phyloP scores from a whole-genome alignment of 2,113 vertebrate genomes.

The Melospiza georgiana region DNA sequence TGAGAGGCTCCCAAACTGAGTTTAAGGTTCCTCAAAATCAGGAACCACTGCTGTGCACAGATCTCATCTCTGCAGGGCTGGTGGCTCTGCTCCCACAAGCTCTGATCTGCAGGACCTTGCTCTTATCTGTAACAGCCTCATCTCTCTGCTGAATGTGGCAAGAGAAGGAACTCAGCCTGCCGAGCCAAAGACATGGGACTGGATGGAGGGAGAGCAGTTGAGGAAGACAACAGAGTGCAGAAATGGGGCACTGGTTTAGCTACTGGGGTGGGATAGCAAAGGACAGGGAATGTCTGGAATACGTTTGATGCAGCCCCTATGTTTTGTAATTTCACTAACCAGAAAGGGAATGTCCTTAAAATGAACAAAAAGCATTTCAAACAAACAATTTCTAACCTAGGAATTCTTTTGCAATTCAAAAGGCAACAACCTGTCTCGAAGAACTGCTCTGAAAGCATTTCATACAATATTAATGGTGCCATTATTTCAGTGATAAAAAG shows the following conservation, averaged over 20 bases:
- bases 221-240: neutral
- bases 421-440: neutral
- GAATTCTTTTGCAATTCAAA: neutral
- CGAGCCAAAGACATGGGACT: neutral
- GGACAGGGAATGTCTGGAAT: neutral
- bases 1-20: neutral
- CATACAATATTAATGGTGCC: neutral
- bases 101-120: neutral
- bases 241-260: neutral
- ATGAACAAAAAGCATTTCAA: neutral
- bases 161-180: neutral
- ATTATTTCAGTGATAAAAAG: neutral
- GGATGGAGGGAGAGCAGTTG: neutral
- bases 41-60: neutral
- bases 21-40: neutral
- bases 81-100: neutral
- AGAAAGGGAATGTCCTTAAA: neutral
- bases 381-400: neutral
- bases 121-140: neutral
- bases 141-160: neutral
- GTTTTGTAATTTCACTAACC: neutral
- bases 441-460: neutral
- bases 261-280: neutral
- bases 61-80: neutral
- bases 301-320: neutral